phyloP scores from a whole-genome alignment of 1,140 invertebrate genomes.

The Calycopis cecrops region DNA sequence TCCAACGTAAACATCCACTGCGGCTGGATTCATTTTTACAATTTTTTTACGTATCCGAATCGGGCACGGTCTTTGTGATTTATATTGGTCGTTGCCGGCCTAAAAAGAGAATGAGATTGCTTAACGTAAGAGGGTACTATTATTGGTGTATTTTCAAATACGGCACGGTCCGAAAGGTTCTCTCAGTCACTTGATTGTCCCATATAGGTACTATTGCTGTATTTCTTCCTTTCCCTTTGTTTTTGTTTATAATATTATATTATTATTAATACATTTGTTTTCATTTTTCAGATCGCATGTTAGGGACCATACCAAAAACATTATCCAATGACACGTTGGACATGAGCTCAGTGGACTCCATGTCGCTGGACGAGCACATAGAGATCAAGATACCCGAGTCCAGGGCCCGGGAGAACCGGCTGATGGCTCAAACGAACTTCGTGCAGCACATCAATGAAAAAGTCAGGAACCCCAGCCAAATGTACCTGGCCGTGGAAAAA shows the following conservation, averaged over 20 bases:
- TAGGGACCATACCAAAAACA: slow-evolving; percentile 67
- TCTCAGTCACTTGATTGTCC: too few species aligned
- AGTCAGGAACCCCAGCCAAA: slow-evolving; percentile 47
- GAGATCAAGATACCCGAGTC: slow-evolving; percentile 72
- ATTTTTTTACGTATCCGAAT: too few species aligned
- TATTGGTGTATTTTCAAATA: too few species aligned
- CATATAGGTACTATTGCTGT: too few species aligned
- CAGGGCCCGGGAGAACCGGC: slow-evolving; percentile 62
- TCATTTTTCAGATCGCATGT: slow-evolving; percentile 60
- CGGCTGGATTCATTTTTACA: too few species aligned
- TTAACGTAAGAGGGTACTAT: too few species aligned
- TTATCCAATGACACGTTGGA: slow-evolving; percentile 72
- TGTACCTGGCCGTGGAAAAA: slow-evolving; percentile 55
- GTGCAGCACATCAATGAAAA: slow-evolving; percentile 63
- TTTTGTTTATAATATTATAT: neutral
- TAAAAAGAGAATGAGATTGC: too few species aligned
- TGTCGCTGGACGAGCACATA: slow-evolving; percentile 71
- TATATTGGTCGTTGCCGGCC: too few species aligned
- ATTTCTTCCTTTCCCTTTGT: too few species aligned
- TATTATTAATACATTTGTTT: neutral
- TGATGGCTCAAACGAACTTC: slow-evolving; percentile 68
- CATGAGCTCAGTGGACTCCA: slow-evolving; percentile 71
- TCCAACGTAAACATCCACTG: too few species aligned
- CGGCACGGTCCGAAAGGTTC: too few species aligned
- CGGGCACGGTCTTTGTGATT: too few species aligned